Conservation (phyloP, 2,888 invertebrate species). For the Rhopalosiphum nymphaeae region DNA sequence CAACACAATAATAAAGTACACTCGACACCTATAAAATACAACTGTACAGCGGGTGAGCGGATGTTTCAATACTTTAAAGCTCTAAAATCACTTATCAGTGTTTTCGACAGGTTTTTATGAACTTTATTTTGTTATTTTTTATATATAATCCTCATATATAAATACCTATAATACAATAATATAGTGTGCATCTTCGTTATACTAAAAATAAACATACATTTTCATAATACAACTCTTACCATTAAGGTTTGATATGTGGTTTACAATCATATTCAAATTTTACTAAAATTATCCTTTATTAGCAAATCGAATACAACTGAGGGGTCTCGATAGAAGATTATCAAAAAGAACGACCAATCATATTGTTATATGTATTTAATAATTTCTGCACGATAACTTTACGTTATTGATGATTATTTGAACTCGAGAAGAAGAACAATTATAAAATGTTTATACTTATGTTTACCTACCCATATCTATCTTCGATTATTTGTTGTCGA, state of each 20-base stretch:
- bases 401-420: neutral
- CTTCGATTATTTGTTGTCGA: neutral
- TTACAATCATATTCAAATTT: neutral
- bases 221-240: neutral
- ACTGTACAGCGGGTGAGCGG: neutral
- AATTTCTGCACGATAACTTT: neutral
- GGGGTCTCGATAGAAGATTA: neutral
- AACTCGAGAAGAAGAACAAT: neutral
- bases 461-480: neutral
- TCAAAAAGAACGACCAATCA: neutral
- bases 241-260: neutral
- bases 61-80: neutral
- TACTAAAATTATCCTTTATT: neutral
- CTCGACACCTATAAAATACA: neutral
- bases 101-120: neutral
- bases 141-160: too few species aligned
- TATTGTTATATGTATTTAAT: neutral
- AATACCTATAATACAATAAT: neutral
- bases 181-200: neutral
- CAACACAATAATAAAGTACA: neutral
- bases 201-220: neutral
- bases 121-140: neutral
- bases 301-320: neutral
- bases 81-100: neutral
- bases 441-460: neutral